phyloP scores from a whole-genome alignment of 2,113 vertebrate species.

The Grammomys surdaster region DNA sequence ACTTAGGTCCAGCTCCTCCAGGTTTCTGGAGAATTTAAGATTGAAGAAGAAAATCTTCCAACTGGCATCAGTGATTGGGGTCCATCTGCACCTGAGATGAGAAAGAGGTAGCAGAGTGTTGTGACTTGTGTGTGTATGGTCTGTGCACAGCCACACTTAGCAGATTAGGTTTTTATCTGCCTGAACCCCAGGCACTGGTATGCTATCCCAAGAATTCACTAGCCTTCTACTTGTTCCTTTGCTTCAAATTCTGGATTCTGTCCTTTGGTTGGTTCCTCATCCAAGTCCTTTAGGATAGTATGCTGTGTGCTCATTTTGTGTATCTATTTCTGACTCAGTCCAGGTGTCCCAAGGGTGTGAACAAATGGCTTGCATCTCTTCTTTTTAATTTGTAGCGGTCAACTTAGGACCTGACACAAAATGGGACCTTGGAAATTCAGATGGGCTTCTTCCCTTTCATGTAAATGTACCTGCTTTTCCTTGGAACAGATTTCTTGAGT shows the following conservation, averaged over 20 bases:
- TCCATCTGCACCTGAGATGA: background rate
- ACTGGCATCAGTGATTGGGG: background rate
- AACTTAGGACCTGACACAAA: background rate
- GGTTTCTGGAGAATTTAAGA: background rate
- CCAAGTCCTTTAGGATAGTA: background rate
- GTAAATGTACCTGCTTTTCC: background rate
- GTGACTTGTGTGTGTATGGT: fast-evolving
- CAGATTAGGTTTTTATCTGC: too few relatives aligned
- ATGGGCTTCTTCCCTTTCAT: background rate
- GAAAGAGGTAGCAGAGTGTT: background rate
- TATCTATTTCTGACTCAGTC: background rate
- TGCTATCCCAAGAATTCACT: background rate
- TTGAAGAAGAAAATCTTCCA: conserved; percentile 51
- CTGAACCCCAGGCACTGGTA: background rate
- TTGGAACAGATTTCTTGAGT: background rate
- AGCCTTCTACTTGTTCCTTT: background rate
- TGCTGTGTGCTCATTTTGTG: background rate
- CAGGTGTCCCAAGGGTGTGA: background rate
- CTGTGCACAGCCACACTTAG: background rate
- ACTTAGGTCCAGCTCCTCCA: conserved; percentile 67
- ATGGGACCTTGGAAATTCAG: background rate
- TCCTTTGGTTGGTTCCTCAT: background rate
- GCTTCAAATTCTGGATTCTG: too few relatives aligned
- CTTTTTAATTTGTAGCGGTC: background rate
- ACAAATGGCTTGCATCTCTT: background rate